phyloP scores from a whole-genome alignment of 1,140 invertebrate genomes.

The Cryptotermes secundus region DNA sequence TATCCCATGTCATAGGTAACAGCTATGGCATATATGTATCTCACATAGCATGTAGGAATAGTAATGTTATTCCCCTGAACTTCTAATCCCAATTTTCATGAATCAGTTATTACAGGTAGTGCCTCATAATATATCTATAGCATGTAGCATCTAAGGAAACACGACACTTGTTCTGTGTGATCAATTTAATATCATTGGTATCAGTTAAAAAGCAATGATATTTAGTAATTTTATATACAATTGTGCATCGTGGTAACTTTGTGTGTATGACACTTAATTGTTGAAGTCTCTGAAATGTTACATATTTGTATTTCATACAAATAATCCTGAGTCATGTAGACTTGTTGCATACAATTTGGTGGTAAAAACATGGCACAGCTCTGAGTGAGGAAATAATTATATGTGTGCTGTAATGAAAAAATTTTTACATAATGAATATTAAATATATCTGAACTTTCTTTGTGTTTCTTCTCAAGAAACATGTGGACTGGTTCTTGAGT shows the following conservation, averaged over 20 bases:
- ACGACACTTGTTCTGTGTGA: neutral
- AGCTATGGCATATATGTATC: neutral
- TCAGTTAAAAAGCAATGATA: neutral
- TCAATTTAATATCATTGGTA: neutral
- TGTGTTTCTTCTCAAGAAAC: neutral
- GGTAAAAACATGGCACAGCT: neutral
- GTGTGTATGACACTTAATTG: neutral
- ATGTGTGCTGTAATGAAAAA: neutral
- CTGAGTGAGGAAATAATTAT: neutral
- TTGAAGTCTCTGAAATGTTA: no score
- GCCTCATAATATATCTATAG: neutral
- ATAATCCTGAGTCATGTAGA: neutral
- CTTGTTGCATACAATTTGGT: neutral
- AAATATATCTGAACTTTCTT: neutral
- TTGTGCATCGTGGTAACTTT: neutral
- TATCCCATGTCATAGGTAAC: no score
- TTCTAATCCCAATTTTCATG: neutral
- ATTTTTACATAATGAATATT: neutral
- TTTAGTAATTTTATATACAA: neutral
- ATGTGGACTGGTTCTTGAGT: neutral
- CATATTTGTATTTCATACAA: neutral
- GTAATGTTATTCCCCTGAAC: neutral
- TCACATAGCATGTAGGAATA: neutral
- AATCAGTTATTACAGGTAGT: neutral
- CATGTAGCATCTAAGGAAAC: neutral